Evolutionary conservation across 2,113 vertebrate species (phyloP), one percentile per base, ranked within the genome.

Genomic region (Panurus biarmicus): DNA sequence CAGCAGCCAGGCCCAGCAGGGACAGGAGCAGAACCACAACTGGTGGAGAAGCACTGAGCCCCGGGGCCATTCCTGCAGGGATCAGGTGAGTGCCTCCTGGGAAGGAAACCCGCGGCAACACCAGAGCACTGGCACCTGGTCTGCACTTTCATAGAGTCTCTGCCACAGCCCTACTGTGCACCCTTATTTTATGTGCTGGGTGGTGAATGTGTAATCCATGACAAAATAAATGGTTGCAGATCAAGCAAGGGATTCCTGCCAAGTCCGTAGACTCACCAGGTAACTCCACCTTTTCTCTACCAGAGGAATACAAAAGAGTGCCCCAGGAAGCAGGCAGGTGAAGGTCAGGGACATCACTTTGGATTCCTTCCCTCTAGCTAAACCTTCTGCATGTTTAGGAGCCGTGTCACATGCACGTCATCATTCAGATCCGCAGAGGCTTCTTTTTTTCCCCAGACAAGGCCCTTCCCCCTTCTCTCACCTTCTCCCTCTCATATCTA

Each of bases 111-210:
- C 3, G 5, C 2, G 2, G 26, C 4, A 7, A 33, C 29, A 42
- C 40, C 12, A 14, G 6, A 5, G 29, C 29, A 40, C 45, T 1
- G 2, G 36, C 5, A 2, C 7, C 16, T 4, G 2, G 21, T 33
- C 38, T 0, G 1, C 0, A 0, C 23, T 35, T 38, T 38, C 14
- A 29, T n/a, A 1, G 7, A 7, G 31, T 45, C 51, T 60, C n/a
- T 47, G 60, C 26, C 38, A 10, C 53, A 42, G 7, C 5, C 1
- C 25, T n/a, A n/a, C 24, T 58, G 6, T 45, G n/a, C 19, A 71
- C 22, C 23, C 9, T 18, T 26, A 0, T 33, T 7, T 21, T 48
- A 50, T 87, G 48, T 87, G 31, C 48, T 42, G 3, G 7, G 5
- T 15, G 5, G 38, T 93, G 42, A 85, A 77, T 44, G 12, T 23